Evolutionary conservation across 2,797 vertebrate genomes (phyloP).

Genomic region (Ciconia nigra): DNA sequence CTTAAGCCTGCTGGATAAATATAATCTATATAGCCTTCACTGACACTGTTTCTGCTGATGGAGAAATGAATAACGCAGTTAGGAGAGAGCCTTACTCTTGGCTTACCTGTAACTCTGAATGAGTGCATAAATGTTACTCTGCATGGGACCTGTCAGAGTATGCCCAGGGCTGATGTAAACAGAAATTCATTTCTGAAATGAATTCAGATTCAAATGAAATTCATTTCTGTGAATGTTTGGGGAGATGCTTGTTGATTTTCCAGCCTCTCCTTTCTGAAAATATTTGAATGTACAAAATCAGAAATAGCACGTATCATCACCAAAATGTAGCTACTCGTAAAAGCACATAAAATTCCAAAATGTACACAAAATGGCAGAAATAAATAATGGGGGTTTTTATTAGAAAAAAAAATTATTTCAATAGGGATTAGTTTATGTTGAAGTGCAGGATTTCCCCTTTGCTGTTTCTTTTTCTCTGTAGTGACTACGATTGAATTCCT

Average conservation of each 20-base stretch:
- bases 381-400: neutral
- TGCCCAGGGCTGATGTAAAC: neutral
- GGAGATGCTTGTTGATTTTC: neutral
- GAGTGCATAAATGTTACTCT: neutral
- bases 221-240: neutral
- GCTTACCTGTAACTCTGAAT: neutral
- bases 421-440: neutral
- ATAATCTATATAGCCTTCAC: neutral
- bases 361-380: neutral
- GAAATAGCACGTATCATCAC: neutral
- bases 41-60: neutral
- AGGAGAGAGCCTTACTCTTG: neutral
- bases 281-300: neutral
- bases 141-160: neutral
- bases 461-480: neutral
- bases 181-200: neutral
- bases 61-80: neutral
- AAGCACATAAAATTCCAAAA: neutral
- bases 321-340: neutral
- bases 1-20: neutral
- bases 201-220: too few species aligned
- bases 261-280: neutral
- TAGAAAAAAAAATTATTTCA: neutral
- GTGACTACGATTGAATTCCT: neutral
- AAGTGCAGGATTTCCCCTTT: neutral